Evolutionary conservation across 1,140 invertebrate genomes (phyloP), one percentile per base, ranked within the genome.

Genomic region (Drosophila lini): DNA sequence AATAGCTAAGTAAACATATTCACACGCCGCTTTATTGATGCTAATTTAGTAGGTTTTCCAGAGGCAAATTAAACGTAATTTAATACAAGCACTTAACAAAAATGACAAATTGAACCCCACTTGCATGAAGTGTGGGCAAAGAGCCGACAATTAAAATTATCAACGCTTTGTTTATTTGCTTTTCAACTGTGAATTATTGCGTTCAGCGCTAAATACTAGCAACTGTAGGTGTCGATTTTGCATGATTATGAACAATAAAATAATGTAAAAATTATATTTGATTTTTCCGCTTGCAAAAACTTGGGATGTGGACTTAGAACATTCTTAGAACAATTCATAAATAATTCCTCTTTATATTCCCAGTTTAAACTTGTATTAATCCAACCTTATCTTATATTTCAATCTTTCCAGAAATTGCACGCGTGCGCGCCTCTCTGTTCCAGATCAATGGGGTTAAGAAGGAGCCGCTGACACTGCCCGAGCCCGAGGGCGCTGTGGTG

Each of bases 371-470:
- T 32, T 34, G 16, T 22, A 55, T 45, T 83, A 40, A 65, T 47
- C 15, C 15, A 10, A 7, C 34, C 32, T 22, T 48, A 44, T 70
- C 53, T 67, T 25, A 19, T 78, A 53, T 74, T 60, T 93, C 93
- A 92, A 93, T 92, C 92, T 92, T 97, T 97, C 59, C 96, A 99
- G 99, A 99, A 97, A 99, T 99, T 89, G 97, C 97, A 92, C 98
- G 98, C 95, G 98, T 99, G 59, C 96, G 99, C 91, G 96, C 98
- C 73, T 97, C 97, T 93, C 95, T 99, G 92, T 99, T 99, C 94
- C 98, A 99, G 95, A 98, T 99, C 93, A 98, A 98, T 94, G 98
- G 98, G 65, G 96, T 97, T 32, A 97, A 97, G 93, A 98, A 98
- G 92, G 97, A 99, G 92, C 97, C 98, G 32, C 94, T 99, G 48